A percentile compares a stretch with the other conserved stretches of the same genome.
Conservation (phyloP, 2,797 vertebrate genomes). For the Loris lydekkerianus region DNA sequence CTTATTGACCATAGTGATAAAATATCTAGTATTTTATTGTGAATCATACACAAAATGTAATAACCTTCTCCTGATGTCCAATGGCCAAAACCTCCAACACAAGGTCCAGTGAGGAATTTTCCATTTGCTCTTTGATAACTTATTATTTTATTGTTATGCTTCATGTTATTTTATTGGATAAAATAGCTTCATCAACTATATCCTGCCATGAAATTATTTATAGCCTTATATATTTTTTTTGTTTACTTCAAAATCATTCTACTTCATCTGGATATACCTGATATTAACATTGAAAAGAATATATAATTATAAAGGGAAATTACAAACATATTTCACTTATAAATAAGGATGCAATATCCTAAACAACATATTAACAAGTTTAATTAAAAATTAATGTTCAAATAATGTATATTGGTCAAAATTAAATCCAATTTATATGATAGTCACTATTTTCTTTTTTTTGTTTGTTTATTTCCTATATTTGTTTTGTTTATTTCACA, state of each 20-base stretch:
- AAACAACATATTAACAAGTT: too few species aligned
- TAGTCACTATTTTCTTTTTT: too few species aligned
- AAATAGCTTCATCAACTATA: neutral
- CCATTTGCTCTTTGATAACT: conserved; percentile 27
- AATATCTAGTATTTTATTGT: neutral
- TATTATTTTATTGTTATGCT: conserved; percentile 6
- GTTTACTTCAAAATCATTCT: too few species aligned
- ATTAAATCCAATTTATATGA: too few species aligned
- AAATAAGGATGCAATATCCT: too few species aligned
- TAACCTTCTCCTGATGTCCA: neutral
- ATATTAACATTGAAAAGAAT: too few species aligned
- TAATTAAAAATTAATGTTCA: too few species aligned
- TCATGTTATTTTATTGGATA: neutral
- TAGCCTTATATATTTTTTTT: conserved; percentile 8
- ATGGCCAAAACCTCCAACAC: neutral
- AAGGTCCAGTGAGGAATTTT: neutral
- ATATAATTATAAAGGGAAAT: too few species aligned
- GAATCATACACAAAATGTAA: neutral
- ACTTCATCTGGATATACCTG: too few species aligned
- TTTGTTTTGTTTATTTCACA: neutral
- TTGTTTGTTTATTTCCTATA: too few species aligned
- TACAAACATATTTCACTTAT: too few species aligned
- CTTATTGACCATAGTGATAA: neutral
- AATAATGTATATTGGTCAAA: too few species aligned
- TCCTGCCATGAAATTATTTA: conserved; percentile 8